Conservation (phyloP, 2,113 vertebrate genomes). For the Calypte anna region DNA sequence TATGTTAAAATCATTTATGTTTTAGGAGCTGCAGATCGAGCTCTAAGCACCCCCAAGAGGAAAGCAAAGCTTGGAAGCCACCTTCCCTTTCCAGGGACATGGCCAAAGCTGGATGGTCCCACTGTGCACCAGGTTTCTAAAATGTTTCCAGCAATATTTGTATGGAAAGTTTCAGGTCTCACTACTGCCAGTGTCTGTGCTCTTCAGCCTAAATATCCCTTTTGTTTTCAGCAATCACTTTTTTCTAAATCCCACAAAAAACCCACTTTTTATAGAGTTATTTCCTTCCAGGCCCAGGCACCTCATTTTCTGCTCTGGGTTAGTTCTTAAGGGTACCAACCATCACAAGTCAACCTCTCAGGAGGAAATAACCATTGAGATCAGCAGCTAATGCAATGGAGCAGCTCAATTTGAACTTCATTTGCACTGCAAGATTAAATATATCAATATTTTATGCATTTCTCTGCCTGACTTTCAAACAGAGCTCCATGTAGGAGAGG, state of each 20-base stretch:
- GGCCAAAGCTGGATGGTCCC: neutral
- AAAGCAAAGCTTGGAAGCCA: neutral
- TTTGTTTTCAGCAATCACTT: neutral
- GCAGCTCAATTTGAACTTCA: constrained; percentile 10
- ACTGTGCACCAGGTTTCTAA: neutral
- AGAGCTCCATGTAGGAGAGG: neutral
- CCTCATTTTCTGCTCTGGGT: neutral
- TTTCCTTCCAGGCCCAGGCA: neutral
- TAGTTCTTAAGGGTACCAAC: neutral
- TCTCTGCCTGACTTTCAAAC: constrained; percentile 12
- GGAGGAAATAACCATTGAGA: neutral
- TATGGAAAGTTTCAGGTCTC: neutral
- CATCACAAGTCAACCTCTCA: neutral
- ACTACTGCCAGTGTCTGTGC: neutral
- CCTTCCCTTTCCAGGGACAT: neutral
- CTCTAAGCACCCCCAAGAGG: neutral
- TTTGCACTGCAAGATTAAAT: constrained; percentile 23
- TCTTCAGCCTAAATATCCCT: neutral
- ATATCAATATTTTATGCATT: constrained; percentile 47
- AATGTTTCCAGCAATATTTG: neutral
- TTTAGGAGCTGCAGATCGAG: neutral
- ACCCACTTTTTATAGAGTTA: neutral
- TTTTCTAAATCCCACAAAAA: neutral
- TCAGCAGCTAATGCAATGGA: neutral
- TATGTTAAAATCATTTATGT: neutral